These are phyloP conservation scores for Zapus hudsonius DNA, from an alignment of 2,113 vertebrate genomes.

Conservation along the genomic window DNA sequence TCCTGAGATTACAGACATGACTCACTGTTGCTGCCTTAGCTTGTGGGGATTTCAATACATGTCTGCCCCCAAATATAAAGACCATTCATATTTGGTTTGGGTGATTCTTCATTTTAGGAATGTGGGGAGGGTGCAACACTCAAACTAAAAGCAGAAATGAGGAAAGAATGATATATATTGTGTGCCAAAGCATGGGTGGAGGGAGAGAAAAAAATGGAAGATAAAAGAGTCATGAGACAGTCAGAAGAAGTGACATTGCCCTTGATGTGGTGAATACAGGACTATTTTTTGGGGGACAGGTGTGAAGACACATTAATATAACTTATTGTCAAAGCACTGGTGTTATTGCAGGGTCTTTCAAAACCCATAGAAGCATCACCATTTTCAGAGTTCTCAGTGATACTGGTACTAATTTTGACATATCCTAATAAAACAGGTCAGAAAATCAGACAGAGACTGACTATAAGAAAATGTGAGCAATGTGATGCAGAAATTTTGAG, in stretches of 20 bases:
- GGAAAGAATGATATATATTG: background rate
- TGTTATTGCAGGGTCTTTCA: background rate
- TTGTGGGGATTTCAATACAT: background rate
- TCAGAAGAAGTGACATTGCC: background rate
- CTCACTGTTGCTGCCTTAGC: too few relatives aligned
- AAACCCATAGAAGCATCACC: background rate
- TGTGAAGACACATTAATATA: background rate
- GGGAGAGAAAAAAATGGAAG: background rate
- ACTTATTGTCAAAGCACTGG: background rate
- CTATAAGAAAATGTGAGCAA: background rate
- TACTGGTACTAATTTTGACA: slow-evolving; percentile 38
- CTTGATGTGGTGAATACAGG: fast-evolving
- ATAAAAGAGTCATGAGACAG: background rate
- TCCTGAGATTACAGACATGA: background rate
- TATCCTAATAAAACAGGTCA: slow-evolving; percentile 11
- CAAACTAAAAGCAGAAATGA: background rate
- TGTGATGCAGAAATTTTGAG: background rate
- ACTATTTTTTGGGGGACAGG: background rate
- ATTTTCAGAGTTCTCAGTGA: slow-evolving; percentile 2
- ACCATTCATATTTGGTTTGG: background rate
- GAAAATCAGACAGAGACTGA: background rate
- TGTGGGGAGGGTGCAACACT: background rate
- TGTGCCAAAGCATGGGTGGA: background rate
- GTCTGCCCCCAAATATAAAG: background rate
- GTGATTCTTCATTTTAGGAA: background rate